A percentile compares a stretch with the other conserved stretches of the same genome.
Conservation (phyloP, 2,797 vertebrate genomes). For the Vespertilio murinus region DNA sequence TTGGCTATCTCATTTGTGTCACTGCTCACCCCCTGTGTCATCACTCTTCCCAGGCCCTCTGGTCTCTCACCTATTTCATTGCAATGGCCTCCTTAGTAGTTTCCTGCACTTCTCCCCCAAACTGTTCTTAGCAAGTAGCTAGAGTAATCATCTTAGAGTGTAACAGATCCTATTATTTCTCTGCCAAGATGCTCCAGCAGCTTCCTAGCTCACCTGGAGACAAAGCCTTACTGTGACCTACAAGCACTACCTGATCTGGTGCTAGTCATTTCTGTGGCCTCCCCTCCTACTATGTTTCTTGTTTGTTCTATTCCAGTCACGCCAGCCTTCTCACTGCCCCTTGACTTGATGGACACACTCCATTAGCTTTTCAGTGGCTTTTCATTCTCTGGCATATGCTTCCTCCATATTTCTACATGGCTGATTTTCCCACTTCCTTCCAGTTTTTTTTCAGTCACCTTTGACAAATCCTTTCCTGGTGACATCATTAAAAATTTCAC, state of each 20-base stretch:
- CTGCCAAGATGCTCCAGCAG: not conserved
- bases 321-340: not conserved
- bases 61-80: not conserved
- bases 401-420: not conserved
- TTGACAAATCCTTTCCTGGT: not conserved
- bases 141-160: not conserved
- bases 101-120: fast-evolving
- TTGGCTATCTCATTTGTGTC: not conserved
- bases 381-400: not conserved
- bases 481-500: not conserved
- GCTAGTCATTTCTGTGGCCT: not conserved
- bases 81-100: not conserved
- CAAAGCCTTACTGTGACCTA: not conserved
- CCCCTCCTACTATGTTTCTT: not conserved
- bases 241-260: fast-evolving
- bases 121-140: not conserved
- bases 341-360: not conserved
- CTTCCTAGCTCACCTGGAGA: not conserved
- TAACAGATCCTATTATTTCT: not conserved
- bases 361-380: not conserved
- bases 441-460: not conserved
- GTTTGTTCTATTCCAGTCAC: not conserved
- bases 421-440: not conserved
- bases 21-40: not conserved
- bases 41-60: not conserved